Evolutionary conservation across 2,797 vertebrate genomes (phyloP).

Genomic region (Spinus pinus): DNA sequence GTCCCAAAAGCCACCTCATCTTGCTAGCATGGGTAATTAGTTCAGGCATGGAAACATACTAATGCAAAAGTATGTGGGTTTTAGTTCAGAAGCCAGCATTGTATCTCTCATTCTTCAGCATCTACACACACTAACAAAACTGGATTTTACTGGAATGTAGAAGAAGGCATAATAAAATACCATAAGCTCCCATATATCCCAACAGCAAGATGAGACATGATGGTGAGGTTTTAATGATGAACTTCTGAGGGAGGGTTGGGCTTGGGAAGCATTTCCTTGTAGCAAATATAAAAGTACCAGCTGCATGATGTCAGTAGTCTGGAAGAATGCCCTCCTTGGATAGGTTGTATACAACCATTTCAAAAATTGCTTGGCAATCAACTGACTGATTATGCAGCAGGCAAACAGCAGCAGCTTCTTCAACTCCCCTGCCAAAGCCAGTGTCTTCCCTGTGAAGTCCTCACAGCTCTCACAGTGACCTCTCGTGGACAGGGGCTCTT

Average conservation of each 20-base stretch:
- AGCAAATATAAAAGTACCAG: not conserved
- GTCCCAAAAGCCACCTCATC: not conserved
- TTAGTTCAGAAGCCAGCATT: not conserved
- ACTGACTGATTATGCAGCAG: not conserved
- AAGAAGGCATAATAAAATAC: not conserved
- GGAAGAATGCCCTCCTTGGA: not conserved
- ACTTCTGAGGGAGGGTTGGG: not conserved
- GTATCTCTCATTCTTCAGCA: not conserved
- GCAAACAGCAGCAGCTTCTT: not conserved
- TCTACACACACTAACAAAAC: not conserved
- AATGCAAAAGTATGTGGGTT: not conserved
- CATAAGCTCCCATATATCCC: not conserved
- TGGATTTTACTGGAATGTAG: not conserved
- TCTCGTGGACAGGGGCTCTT: not conserved
- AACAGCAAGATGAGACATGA: constrained; percentile 23
- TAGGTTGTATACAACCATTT: not conserved
- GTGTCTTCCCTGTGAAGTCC: not conserved
- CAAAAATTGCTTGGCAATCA: not conserved
- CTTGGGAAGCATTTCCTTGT: constrained; percentile 27
- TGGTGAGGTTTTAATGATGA: not conserved
- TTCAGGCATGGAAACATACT: not conserved
- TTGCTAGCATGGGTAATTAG: not conserved
- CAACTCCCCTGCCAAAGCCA: not conserved
- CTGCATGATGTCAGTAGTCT: not conserved
- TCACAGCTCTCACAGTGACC: not conserved